Base-by-base conservation (phyloP, 2,797 vertebrate species). In the Semotilus atromaculatus region DNA sequence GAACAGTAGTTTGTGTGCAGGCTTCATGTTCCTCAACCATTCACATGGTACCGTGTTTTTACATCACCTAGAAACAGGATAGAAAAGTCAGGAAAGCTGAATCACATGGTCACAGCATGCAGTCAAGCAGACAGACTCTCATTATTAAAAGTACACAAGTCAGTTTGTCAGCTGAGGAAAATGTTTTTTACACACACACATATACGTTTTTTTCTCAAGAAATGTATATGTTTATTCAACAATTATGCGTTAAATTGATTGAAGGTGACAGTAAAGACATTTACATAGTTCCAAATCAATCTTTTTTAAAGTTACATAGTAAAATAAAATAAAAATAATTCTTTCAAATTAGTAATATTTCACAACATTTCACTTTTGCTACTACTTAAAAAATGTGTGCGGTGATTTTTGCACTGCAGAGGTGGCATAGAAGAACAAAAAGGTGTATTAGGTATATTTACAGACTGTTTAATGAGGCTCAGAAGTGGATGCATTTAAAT, bases 1-100 rank as follows among this genome's bases (percentile, higher is more conserved):
- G 92, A 99, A 97, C 94, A 99, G 96, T 94, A 99, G 93, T 92
- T 98, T 99, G 93, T 97, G 97, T 94, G 96, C 93, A 85, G 95
- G 95, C 92, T 98, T 97, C 96, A 99, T 94, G 93, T 96, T 96
- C 94, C 96, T 96, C 96, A 96, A 88, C 97, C 95, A 97, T 94
- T 99, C 95, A 96, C 95, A 97, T 96, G 91, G 94, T 94, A 95
- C 93, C 93, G 90, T 91, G 92, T 90, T 94, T 94, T 93, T 94
- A 96, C 94, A 96, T 94, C 93, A 95, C 96, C 97, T 99, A 81
- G 23, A 31, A 76, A 16, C 51, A 77, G 58, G 43, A 51, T 18
- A 73, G 36, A 6, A 71, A 43, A 34, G 62, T 3, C 16, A 48
- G 1, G 16, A 23, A 29, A 10, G 36, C n/a, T 55, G 9, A 66